Conservation (phyloP, 2,113 vertebrate genomes). For the Craseonycteris thonglongyai region DNA sequence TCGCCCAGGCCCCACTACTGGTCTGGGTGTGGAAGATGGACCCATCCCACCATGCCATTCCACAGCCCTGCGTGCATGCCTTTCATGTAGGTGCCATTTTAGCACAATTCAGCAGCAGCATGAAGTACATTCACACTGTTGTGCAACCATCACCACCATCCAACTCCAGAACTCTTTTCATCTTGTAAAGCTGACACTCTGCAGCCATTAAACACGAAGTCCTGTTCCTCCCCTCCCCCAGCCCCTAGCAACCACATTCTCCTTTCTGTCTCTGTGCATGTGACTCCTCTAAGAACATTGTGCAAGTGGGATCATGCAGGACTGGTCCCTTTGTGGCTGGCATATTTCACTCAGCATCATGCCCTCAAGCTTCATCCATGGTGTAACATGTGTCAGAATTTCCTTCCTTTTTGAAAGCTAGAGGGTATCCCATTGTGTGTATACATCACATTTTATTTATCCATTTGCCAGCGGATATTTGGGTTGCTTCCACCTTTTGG, state of each 20-base stretch:
- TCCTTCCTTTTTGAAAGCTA: not conserved
- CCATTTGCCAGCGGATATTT: not conserved
- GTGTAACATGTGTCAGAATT: not conserved
- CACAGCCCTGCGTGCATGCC: not conserved
- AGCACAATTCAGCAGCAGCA: too few relatives aligned
- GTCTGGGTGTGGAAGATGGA: not conserved
- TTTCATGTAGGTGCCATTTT: not conserved
- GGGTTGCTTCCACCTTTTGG: not conserved
- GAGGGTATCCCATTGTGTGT: not conserved
- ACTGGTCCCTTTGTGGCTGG: not conserved
- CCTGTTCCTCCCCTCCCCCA: fast-evolving
- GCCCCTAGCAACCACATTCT: not conserved
- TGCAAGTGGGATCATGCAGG: not conserved
- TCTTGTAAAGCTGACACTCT: not conserved
- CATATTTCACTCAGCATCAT: not conserved
- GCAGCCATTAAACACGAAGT: not conserved
- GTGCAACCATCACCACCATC: not conserved
- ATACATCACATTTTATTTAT: not conserved
- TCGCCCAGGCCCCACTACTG: not conserved
- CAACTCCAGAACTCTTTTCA: not conserved
- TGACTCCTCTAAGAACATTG: not conserved
- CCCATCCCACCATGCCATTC: too few relatives aligned
- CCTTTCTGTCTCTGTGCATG: not conserved
- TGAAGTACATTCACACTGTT: not conserved
- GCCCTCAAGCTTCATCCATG: not conserved